Conservation (phyloP, 2,888 invertebrate species). For the Temnothorax ravouxi region DNA sequence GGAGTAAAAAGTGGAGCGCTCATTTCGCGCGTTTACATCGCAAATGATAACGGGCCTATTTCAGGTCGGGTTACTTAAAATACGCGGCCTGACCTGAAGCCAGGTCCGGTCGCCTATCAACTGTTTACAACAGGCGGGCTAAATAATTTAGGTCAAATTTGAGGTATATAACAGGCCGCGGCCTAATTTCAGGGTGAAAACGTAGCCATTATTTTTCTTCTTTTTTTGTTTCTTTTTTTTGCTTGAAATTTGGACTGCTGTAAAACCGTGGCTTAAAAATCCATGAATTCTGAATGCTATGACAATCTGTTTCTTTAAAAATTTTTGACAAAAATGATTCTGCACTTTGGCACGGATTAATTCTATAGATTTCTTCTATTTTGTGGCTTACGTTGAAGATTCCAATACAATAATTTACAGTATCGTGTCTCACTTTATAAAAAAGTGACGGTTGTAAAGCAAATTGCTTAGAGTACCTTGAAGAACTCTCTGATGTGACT, state of each 20-base stretch:
- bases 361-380: not conserved
- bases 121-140: too few species aligned
- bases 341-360: not conserved
- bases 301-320: not conserved
- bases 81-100: too few species aligned
- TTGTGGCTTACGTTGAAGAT: not conserved
- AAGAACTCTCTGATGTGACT: not conserved
- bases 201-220: conserved; percentile 33
- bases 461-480: not conserved
- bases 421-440: not conserved
- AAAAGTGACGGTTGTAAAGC: not conserved
- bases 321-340: not conserved
- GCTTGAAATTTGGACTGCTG: not conserved
- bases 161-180: too few species aligned
- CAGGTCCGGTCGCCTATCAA: too few species aligned
- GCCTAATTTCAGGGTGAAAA: too few species aligned
- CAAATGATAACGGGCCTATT: too few species aligned
- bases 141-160: too few species aligned
- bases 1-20: conserved; percentile 76
- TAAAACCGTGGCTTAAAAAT: not conserved
- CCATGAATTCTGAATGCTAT: not conserved
- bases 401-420: not conserved
- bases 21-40: too few species aligned
- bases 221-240: conserved; percentile 16
- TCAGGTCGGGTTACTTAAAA: too few species aligned